Percentiles rank a stretch among this genome's conserved stretches.
Evolutionary conservation across 2,888 invertebrate species (phyloP).

Genomic region (Acanthosepion esculentum): DNA sequence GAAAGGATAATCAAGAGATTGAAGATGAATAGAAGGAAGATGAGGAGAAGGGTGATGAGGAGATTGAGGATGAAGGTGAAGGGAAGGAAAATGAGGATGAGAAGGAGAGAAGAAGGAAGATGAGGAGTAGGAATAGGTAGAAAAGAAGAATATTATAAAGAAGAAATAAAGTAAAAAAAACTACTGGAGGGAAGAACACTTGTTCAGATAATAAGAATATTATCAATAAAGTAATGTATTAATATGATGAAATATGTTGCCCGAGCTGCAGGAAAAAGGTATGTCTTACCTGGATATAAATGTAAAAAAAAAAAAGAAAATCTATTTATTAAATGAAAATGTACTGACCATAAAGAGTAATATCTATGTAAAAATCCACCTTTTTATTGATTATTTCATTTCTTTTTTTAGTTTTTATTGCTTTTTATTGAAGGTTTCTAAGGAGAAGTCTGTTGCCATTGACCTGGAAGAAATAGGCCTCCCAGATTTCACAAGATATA

Average conservation of each 20-base stretch:
- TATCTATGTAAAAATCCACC: not conserved
- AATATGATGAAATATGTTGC: no score
- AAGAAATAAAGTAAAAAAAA: no score
- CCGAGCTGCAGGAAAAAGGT: no score
- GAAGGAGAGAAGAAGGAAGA: no score
- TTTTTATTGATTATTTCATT: not conserved
- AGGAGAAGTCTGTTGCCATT: conserved; percentile 18
- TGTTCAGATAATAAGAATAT: no score
- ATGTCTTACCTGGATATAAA: no score
- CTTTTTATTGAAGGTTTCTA: not conserved
- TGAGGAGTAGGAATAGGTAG: not conserved
- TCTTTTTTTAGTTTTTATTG: not conserved
- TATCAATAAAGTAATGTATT: no score
- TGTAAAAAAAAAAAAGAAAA: no score
- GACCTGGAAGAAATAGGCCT: conserved; percentile 33
- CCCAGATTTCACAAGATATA: not conserved
- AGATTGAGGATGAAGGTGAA: not conserved
- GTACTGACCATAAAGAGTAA: not conserved
- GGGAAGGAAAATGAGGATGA: no score
- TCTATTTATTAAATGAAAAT: no score
- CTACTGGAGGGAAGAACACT: no score
- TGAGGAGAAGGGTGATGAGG: not conserved
- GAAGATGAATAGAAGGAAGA: fast-evolving
- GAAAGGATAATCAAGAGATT: no score
- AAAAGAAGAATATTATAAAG: not conserved